Evolutionary conservation across 2,113 vertebrate genomes (phyloP).

Genomic region (Anoura caudifer): DNA sequence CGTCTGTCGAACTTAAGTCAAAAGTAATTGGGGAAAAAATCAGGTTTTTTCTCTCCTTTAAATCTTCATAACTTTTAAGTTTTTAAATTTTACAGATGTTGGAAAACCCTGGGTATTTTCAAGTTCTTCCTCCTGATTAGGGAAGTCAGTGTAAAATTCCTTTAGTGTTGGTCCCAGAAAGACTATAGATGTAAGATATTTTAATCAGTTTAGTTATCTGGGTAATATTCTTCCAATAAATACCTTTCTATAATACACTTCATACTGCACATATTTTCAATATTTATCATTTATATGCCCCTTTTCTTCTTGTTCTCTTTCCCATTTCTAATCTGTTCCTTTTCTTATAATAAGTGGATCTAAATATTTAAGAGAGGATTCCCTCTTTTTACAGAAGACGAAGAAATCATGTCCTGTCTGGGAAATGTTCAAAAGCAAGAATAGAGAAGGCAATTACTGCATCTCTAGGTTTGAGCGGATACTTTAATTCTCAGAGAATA

Average conservation of each 20-base stretch:
- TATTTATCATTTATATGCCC: neutral
- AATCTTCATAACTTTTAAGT: neutral
- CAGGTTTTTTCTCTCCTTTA: neutral
- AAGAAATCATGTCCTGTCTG: neutral
- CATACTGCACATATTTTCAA: neutral
- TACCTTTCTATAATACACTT: neutral
- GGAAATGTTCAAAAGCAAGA: conserved; percentile 3
- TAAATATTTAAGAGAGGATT: neutral
- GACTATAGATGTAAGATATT: neutral
- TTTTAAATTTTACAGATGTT: conserved; percentile 12
- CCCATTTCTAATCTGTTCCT: neutral
- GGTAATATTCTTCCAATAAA: neutral
- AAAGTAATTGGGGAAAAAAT: neutral
- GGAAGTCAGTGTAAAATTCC: neutral
- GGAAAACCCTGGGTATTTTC: neutral
- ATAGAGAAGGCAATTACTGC: neutral
- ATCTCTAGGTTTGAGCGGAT: neutral
- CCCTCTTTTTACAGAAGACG: neutral
- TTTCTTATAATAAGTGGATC: neutral
- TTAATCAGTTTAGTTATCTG: neutral
- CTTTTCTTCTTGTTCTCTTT: neutral
- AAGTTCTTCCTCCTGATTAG: neutral
- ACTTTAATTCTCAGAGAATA: neutral
- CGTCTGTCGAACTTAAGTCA: neutral
- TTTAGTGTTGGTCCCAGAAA: neutral